phyloP scores from a whole-genome alignment of 2,888 invertebrate species.

The Anticlea derivata region DNA sequence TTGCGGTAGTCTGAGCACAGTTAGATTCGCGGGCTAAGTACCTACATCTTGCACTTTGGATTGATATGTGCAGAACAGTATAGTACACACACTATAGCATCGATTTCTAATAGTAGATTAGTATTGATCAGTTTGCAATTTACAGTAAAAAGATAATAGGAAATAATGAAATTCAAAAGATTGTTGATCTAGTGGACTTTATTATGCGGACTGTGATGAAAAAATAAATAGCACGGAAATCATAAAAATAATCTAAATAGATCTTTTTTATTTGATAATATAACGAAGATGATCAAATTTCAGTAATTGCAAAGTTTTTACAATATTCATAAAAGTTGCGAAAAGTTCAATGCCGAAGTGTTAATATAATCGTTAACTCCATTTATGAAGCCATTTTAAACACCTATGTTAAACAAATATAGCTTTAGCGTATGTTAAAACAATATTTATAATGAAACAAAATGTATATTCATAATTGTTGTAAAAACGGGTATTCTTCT shows the following conservation, averaged over 20 bases:
- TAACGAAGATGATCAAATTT: too few relatives aligned
- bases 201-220: not conserved
- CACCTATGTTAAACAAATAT: too few relatives aligned
- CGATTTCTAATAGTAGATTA: not conserved
- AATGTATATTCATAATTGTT: not conserved
- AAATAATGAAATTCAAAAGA: constrained; percentile 10
- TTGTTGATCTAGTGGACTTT: constrained; percentile 4
- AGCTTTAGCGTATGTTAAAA: too few relatives aligned
- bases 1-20: constrained; percentile 24
- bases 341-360: constrained; percentile 7
- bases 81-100: not conserved
- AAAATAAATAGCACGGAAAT: too few relatives aligned
- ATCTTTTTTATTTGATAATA: too few relatives aligned
- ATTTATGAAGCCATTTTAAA: too few relatives aligned
- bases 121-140: not conserved
- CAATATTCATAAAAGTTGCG: not conserved
- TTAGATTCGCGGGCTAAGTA: constrained; percentile 30
- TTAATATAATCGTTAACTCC: too few relatives aligned
- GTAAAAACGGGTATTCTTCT: not conserved
- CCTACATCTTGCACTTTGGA: constrained; percentile 24
- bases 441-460: too few relatives aligned
- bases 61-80: constrained; percentile 25
- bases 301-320: not conserved
- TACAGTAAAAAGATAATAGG: not conserved
- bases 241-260: too few relatives aligned